Base-by-base conservation (phyloP, 2,113 vertebrate species). In the Salvelinus alpinus region DNA sequence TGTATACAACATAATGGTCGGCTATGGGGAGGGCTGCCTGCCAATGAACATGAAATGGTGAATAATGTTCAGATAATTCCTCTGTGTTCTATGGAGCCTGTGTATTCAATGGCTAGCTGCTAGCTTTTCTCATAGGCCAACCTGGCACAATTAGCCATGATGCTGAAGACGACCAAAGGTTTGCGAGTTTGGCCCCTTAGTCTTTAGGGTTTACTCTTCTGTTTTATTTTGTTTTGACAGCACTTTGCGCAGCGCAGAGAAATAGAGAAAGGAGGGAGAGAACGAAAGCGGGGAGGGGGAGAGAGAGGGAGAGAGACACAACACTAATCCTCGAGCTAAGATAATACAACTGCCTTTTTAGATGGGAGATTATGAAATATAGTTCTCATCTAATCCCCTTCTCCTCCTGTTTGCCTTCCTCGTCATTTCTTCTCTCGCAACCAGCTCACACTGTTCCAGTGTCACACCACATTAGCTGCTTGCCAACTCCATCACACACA, bases 351-450 rank as follows among this genome's bases (percentile, higher is more conserved):
- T 66, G 72, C 81, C 54, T 69, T 76, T 76, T 83, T 48, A 70
- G 79, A 83, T 77, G 69, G 60, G 71, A 82, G 80, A 83, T 82
- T 70, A 83, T 80, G 72, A 72, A 76, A 76, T 72, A 62, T 65
- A 72, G n/a, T 34, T 8, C 51, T 24, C 48, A 59, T 80, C 69
- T 87, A 74, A 88, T 84, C 75, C 73, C 74, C 31, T 34, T 34
- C 66, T 68, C 66, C 66, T 68, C 31, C 12, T 66, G 64, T 66
- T 44, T 9, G 8, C 2, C 68, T 62, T 70, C 68, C 29, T 34
- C 22, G 20, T 72, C 51, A 67, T 27, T 59, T 48, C 34, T 48
- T 73, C 71, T 38, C 72, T 64, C 75, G 25, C 73, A 27, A 59
- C 72, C 75, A 31, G 0, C 62, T 65, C 25, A 38, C 51, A 67